phyloP scores from a whole-genome alignment of 2,888 invertebrate species.

The Caenorhabditis drosophilae region DNA sequence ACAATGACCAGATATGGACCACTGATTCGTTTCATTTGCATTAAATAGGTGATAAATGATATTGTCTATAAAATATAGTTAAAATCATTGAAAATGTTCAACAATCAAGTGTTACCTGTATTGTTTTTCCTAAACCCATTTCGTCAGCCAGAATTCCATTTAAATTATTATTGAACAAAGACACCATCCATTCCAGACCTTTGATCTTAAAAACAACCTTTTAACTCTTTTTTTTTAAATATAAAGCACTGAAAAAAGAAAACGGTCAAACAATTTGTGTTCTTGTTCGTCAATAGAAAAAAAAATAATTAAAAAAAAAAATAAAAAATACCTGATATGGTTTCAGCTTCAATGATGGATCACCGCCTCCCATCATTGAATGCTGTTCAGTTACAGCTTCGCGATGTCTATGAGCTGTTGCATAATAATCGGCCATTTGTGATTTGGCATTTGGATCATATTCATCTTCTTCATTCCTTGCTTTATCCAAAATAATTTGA shows the following conservation, averaged over 20 bases:
- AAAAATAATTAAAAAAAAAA: no score
- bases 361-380: constrained; percentile 87
- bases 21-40: constrained; percentile 91
- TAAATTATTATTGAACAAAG: constrained; percentile 94
- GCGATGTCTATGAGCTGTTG: constrained; percentile 91
- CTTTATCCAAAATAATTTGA: constrained; percentile 39
- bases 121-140: constrained; percentile 75
- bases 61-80: constrained; percentile 80
- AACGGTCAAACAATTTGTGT: no score
- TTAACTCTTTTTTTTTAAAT: not conserved
- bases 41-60: constrained; percentile 90
- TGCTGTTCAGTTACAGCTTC: constrained; percentile 90
- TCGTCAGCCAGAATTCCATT: constrained; percentile 98
- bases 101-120: constrained; percentile 17
- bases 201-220: constrained; percentile 70
- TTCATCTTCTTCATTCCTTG: constrained; percentile 81
- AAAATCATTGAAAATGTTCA: not conserved
- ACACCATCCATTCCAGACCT: constrained; percentile 97
- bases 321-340: constrained; percentile 98
- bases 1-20: constrained; percentile 98
- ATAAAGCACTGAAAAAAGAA: constrained; percentile 72
- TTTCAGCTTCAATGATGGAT: constrained; percentile 76
- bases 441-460: constrained; percentile 80
- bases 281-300: no score
- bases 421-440: constrained; percentile 86